Evolutionary conservation across 2,888 invertebrate species (phyloP).

Genomic region (Temnothorax ravouxi): DNA sequence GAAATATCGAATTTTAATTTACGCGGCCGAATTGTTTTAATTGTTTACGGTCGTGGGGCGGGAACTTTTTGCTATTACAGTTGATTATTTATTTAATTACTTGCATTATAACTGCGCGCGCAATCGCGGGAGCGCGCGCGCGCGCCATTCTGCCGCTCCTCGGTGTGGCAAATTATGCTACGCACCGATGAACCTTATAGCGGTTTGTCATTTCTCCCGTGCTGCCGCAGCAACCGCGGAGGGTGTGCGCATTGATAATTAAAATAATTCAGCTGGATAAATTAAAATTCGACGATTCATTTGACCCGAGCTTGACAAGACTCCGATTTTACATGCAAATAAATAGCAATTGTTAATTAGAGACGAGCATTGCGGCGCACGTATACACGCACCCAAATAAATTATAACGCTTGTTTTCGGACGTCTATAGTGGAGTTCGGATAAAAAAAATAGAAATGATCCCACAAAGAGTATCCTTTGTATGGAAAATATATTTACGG

Average conservation of each 20-base stretch:
- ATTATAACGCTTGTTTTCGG: slow-evolving; percentile 27
- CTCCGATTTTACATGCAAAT: slow-evolving; percentile 56
- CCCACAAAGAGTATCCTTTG: neutral
- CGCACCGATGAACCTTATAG: slow-evolving; percentile 56
- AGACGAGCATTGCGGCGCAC: slow-evolving; percentile 14
- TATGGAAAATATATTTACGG: slow-evolving; percentile 16
- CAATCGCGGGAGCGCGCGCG: neutral
- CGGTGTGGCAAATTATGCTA: slow-evolving; percentile 46
- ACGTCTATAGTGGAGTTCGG: neutral
- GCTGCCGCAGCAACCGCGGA: slow-evolving; percentile 32
- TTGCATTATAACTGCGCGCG: slow-evolving; percentile 39
- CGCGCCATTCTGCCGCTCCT: slow-evolving; percentile 18
- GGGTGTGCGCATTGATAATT: slow-evolving; percentile 45
- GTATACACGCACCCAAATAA: slow-evolving; percentile 8
- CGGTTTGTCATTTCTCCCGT: slow-evolving; percentile 54
- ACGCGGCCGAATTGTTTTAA: slow-evolving; percentile 57
- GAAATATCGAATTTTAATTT: slow-evolving; percentile 59
- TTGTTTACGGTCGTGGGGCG: slow-evolving; percentile 51
- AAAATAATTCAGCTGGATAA: slow-evolving; percentile 58
- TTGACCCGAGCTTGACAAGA: slow-evolving; percentile 55
- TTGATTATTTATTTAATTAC: slow-evolving; percentile 59
- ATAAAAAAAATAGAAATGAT: slow-evolving; percentile 15
- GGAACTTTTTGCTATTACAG: slow-evolving; percentile 57
- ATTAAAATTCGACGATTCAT: slow-evolving; percentile 59
- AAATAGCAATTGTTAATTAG: slow-evolving; percentile 58